Base-by-base conservation (phyloP, 2,113 vertebrate genomes). In the Apteryx owenii region DNA sequence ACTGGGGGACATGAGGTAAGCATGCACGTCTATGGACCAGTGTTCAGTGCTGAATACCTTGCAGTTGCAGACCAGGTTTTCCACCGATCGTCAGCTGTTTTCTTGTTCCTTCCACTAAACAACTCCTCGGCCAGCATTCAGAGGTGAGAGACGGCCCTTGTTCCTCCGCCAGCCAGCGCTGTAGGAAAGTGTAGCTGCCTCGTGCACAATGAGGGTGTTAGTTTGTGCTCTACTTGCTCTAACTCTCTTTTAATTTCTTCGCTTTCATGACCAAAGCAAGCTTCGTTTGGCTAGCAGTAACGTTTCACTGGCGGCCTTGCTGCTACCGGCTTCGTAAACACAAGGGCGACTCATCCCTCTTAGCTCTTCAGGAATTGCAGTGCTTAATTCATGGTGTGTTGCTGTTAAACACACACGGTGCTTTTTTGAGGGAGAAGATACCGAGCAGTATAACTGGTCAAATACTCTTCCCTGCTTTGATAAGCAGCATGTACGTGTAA, bases 311-410 rank as follows among this genome's bases (percentile, higher is more conserved):
- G 42, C 60, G 1, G 12, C 66, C 71, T 83, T 6, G 0, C 33
- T 40, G 51, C 51, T n/a, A 3, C 42, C 60, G 29, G 62, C 70
- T 44, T 36, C 26, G 0, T 29, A 10, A 50, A 6, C 50, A 5
- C 50, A 48, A 2, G 28, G 48, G 9, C 1, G 0, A 4, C 10
- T 10, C 9, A 4, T 40, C 48, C 46, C 42, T 5, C n/a, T 23
- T 6, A 0, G 33, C 66, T 65, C 56, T 7, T 12, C 10, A 1
- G 60, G 38, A 26, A 4, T 13, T 3, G 2, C 31, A 0, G 15
- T 2, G 18, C 62, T 13, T 20, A 3, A 4, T 28, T 65, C 44
- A 44, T 9, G 23, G 11, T 25, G 4, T 8, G 36, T 5, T 19
- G 26, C 62, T 13, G 36, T 29, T 61, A 28, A 19, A 10, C 28